Percentiles rank a stretch among this genome's conserved stretches.
These are phyloP conservation scores for Entelurus aequoreus DNA, from an alignment of 2,113 vertebrate species.

Conservation along the genomic window DNA sequence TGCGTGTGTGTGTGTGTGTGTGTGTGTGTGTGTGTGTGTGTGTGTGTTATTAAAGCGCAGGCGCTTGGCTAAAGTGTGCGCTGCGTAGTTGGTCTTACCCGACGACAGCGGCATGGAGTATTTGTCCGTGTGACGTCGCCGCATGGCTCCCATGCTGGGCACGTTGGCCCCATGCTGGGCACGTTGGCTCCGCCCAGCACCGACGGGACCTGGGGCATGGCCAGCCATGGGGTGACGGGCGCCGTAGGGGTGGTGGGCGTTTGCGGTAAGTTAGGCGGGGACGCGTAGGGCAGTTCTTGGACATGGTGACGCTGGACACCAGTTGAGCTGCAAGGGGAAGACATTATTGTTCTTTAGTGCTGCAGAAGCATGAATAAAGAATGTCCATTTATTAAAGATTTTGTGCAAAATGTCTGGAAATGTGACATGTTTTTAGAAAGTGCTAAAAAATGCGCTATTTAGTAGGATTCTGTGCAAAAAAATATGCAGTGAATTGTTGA, in stretches of 20 bases:
- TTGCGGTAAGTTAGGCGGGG: conserved; percentile 98
- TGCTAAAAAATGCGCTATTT: no score
- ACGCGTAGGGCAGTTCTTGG: conserved; percentile 97
- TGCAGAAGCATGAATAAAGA: no score
- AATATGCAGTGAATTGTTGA: no score
- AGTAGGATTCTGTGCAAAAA: no score
- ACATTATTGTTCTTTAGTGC: neutral
- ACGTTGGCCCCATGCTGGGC: no score
- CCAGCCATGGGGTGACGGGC: conserved; percentile 95
- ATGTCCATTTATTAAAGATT: no score
- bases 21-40: neutral
- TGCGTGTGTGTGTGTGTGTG: conserved; percentile 1
- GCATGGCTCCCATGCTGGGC: conserved; percentile 97
- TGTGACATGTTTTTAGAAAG: no score
- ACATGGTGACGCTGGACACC: conserved; percentile 99
- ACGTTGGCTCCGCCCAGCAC: conserved; percentile 95
- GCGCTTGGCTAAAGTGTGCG: neutral
- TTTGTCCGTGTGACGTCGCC: conserved; percentile 98
- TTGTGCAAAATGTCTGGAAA: no score
- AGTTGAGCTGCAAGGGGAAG: conserved; percentile 80
- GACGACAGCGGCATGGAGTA: conserved; percentile 98
- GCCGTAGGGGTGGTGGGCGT: conserved; percentile 97
- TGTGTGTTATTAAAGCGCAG: no score
- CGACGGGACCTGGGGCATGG: conserved; percentile 97
- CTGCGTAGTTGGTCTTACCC: conserved; percentile 79